phyloP scores from a whole-genome alignment of 1,140 invertebrate genomes.

The Listronotus bonariensis region DNA sequence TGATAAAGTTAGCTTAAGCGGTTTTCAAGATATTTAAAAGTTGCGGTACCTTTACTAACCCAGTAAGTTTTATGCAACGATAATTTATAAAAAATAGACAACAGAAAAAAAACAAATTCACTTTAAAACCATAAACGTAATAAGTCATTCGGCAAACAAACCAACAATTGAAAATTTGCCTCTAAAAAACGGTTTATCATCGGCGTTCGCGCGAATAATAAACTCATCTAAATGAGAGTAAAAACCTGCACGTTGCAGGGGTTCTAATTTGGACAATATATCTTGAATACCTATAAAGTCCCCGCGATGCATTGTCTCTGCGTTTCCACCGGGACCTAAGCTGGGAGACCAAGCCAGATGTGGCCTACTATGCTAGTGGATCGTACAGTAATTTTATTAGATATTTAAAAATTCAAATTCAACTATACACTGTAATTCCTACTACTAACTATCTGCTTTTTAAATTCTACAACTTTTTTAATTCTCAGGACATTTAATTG shows the following conservation, averaged over 20 bases:
- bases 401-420: too few species aligned
- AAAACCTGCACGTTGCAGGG: constrained; percentile 43
- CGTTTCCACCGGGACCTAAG: constrained; percentile 22
- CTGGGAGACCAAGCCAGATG: constrained; percentile 10
- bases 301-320: constrained; percentile 42
- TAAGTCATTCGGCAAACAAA: constrained; percentile 16
- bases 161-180: constrained; percentile 26
- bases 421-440: too few species aligned
- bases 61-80: neutral
- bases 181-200: constrained; percentile 21
- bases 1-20: too few species aligned
- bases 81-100: constrained; percentile 1
- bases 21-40: too few species aligned
- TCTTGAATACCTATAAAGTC: constrained; percentile 49
- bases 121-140: constrained; percentile 3
- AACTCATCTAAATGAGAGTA: constrained; percentile 47
- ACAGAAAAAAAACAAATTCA: constrained; percentile 1
- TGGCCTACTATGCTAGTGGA: constrained; percentile 27
- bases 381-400: too few species aligned
- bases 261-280: constrained; percentile 45
- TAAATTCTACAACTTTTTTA: too few species aligned
- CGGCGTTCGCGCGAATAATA: constrained; percentile 39
- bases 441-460: too few species aligned
- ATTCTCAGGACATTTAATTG: too few species aligned
- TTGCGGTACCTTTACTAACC: too few species aligned